Evolutionary conservation across 2,797 vertebrate species (phyloP), one percentile per base, ranked within the genome.

Genomic region (Microchirus variegatus): DNA sequence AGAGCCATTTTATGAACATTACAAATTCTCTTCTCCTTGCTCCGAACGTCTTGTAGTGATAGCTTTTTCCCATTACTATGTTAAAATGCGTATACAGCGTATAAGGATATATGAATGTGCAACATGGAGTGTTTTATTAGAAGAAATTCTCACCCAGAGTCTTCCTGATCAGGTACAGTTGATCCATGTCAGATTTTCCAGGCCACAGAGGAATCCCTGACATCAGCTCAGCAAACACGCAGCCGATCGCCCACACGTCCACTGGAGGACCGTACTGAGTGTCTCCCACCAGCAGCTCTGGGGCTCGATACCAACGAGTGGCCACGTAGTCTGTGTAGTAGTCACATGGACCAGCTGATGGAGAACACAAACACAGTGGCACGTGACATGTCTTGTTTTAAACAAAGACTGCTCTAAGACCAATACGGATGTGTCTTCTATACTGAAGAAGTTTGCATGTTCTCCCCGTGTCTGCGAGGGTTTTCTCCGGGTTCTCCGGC

Each of bases 311-410:
- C 96, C 97, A 98, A 4, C 97, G 88, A 0, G 97, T 98, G 4
- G 97, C 97, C 78, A 98, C 97, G 0, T 98, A 98, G 84, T 99
- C 96, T 0, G 97, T 98, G 90, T 99, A 99, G 83, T 93, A 96
- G 78, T 96, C 97, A 40, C 93, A 93, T 0, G 96, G 96, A 1
- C 97, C 96, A 0, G 96, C 97, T 99, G 80, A 11, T 1, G 17
- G 63, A 45, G 38, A 18, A 53, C n/a, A 53, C 6, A 36, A 3
- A 59, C 26, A 54, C 5, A 42, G 3, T 1, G 13, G 15, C 40
- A 12, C 4, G 2, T 14, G 14, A 42, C 40, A 42, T 6, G 13
- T n/a, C n/a, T n/a, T n/a, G n/a, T n/a, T n/a, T n/a, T n/a, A n/a
- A n/a, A n/a, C n/a, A n/a, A n/a, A n/a, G n/a, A n/a, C n/a, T n/a